Percentiles rank a stretch among this genome's conserved stretches.
phyloP scores from a whole-genome alignment of 2,888 invertebrate genomes.

The Sylvicola fuscatus region DNA sequence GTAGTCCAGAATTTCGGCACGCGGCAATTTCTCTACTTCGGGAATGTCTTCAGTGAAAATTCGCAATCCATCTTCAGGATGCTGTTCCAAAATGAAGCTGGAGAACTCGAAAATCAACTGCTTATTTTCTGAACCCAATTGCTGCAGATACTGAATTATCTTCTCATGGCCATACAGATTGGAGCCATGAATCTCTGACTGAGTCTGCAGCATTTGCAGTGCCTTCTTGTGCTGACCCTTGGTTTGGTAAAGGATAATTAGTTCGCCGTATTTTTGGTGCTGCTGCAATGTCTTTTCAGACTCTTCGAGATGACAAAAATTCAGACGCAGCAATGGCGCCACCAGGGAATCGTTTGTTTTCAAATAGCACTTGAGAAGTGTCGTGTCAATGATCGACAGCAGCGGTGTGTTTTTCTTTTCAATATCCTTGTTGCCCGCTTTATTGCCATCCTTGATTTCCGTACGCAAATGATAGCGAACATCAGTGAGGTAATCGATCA shows the following conservation, averaged over 20 bases:
- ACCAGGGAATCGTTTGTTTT: constrained; percentile 93
- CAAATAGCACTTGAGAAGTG: constrained; percentile 88
- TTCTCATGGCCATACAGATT: constrained; percentile 58
- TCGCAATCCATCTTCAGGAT: constrained; percentile 75
- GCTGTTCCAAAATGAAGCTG: constrained; percentile 71
- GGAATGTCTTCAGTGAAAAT: constrained; percentile 72
- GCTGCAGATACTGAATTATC: constrained; percentile 81
- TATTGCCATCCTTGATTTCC: constrained; percentile 16
- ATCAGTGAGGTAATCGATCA: constrained; percentile 77
- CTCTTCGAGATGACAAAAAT: constrained; percentile 86
- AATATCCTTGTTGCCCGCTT: constrained; percentile 16
- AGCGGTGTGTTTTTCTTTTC: constrained; percentile 30
- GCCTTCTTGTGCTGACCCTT: constrained; percentile 87
- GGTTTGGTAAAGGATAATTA: constrained; percentile 88
- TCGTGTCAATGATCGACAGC: constrained; percentile 90
- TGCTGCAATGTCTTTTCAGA: constrained; percentile 75
- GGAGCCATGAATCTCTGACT: constrained; percentile 36
- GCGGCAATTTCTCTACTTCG: constrained; percentile 76
- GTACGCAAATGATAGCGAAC: constrained; percentile 36
- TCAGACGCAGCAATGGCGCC: constrained; percentile 71
- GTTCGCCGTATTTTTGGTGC: constrained; percentile 74
- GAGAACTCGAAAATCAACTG: constrained; percentile 86
- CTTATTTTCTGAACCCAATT: constrained; percentile 59
- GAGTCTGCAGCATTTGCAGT: constrained; percentile 63
- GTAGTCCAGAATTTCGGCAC: constrained; percentile 75